Percentiles rank a stretch among this genome's conserved stretches.
phyloP scores from a whole-genome alignment of 2,797 vertebrate genomes.

The Melopsittacus undulatus region DNA sequence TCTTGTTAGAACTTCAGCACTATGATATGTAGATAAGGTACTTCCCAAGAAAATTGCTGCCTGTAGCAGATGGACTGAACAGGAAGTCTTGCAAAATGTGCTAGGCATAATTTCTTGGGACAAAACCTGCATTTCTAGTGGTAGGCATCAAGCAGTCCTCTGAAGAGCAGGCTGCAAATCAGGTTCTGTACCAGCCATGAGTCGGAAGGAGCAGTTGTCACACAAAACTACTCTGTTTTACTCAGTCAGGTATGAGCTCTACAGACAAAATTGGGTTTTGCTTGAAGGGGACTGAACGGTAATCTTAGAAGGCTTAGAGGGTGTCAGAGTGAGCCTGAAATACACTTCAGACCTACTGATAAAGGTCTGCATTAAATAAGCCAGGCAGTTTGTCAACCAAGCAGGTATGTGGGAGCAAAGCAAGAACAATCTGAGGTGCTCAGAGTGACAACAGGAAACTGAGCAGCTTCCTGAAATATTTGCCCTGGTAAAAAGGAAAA shows the following conservation, averaged over 20 bases:
- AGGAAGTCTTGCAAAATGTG: background rate
- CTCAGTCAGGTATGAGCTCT: background rate
- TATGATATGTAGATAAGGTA: background rate
- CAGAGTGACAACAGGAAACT: background rate
- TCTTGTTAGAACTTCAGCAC: background rate
- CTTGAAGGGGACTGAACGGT: background rate
- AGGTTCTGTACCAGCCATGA: background rate
- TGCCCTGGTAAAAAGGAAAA: background rate
- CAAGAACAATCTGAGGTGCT: background rate
- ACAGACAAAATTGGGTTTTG: background rate
- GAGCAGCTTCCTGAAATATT: background rate
- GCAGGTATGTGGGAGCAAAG: background rate
- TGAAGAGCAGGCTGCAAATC: background rate
- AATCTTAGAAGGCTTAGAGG: background rate
- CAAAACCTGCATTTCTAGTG: background rate
- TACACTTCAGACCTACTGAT: background rate
- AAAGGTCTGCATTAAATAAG: background rate
- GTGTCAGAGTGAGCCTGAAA: background rate
- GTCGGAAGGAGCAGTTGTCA: background rate
- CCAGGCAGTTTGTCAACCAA: background rate
- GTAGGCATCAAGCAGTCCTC: background rate
- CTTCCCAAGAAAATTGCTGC: background rate
- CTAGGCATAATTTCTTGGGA: background rate
- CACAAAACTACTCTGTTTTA: background rate
- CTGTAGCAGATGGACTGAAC: background rate